Evolutionary conservation across 2,888 invertebrate genomes (phyloP), one percentile per base, ranked within the genome.

Genomic region (Ichneumoninae sp.): DNA sequence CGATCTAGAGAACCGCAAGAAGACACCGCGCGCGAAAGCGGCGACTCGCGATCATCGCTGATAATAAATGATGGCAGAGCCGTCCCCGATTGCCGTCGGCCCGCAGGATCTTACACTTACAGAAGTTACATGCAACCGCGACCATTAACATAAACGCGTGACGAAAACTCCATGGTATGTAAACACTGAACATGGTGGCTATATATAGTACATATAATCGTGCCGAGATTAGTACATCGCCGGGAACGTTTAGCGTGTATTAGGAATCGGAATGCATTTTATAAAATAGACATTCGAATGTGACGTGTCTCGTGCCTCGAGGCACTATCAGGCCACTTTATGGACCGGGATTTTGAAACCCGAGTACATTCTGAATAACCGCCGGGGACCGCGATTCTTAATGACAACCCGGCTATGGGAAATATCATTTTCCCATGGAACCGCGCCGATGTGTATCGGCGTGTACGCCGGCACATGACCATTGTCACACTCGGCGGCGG

Each of bases 81-180:
- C 71, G 65, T 70, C 70, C 52, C 70, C 69, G 57, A 54, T 30
- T 71, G 66, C 44, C 16, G 44, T 47, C 13, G 0, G 4, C 44
- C 44, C 44, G 44, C 44, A 47, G 44, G 16, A 47, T 47, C 44
- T 13, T 47, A 16, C 16, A 47, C 8, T 10, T 3, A 6, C 44
- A 47, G 44, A 16, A 65, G 33, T 66, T 66, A 66, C 70, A 30
- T 33, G 2, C n/a, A 40, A 19, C 50, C 47, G 13, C 6, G 16
- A 62, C n/a, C 65, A 82, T 82, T 71, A 82, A 76, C 76, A 82
- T 77, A 77, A 26, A 68, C 66, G 65, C 71, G 70, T 82, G 70
- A 82, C 76, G 71, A 77, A 77, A 69, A 82, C 70, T 60, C 44
- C 70, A 77, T 71, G 82, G 71, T 76, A 75, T 82, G 47, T 19